A percentile compares a stretch with the other conserved stretches of the same genome.
Conservation (phyloP, 2,888 invertebrate genomes). For the Trilocha varians region DNA sequence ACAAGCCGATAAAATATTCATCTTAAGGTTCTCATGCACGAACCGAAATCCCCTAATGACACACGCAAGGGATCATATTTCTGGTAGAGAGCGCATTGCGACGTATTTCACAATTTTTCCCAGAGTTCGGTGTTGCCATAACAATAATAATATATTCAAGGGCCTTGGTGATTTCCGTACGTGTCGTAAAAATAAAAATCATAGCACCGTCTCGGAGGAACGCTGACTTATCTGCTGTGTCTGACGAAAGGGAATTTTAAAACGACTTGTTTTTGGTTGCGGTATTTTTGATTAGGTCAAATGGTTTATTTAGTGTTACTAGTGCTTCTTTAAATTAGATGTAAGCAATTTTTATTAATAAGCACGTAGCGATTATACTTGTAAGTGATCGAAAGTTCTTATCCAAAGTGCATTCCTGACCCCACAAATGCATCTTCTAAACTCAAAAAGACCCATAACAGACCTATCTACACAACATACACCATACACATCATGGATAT, state of each 20-base stretch:
- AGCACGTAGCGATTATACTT: no score
- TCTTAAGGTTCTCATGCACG: conserved; percentile 27
- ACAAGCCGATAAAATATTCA: conserved; percentile 47
- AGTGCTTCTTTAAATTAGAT: no score
- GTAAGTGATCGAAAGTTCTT: no score
- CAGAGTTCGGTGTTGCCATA: conserved; percentile 58
- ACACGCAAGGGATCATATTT: conserved; percentile 44
- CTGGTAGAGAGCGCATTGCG: conserved; percentile 36
- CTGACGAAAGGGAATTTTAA: conserved; percentile 1
- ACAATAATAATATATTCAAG: conserved; percentile 70
- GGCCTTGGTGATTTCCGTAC: conserved; percentile 60
- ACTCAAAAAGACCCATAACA: no score
- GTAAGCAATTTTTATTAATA: no score
- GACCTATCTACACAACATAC: no score
- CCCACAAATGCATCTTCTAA: no score
- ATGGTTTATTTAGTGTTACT: no score
- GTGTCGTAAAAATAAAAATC: conserved; percentile 65
- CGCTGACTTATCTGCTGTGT: conserved; percentile 1
- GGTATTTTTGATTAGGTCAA: not conserved
- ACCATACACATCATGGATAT: no score
- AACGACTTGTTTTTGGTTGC: not conserved
- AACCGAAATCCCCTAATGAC: conserved; percentile 57
- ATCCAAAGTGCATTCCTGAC: no score
- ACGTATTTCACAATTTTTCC: conserved; percentile 63
- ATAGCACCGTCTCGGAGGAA: conserved; percentile 44